These are phyloP conservation scores for Pseudomyrmex concolor DNA, from an alignment of 1,140 invertebrate genomes.

Conservation along the genomic window DNA sequence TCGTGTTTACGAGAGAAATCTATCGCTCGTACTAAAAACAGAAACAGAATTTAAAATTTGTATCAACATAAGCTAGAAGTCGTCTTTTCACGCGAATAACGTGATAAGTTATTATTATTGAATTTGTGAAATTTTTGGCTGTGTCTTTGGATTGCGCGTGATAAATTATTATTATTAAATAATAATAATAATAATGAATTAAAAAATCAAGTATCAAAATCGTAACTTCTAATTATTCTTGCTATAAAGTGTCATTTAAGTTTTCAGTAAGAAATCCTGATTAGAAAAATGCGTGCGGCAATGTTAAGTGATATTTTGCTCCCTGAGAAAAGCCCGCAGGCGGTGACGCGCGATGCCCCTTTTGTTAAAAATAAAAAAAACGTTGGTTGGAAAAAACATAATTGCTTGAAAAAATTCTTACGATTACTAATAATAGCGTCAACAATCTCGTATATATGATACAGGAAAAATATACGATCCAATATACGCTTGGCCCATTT, in stretches of 20 bases:
- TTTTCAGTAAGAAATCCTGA: not conserved
- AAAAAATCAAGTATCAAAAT: too few relatives aligned
- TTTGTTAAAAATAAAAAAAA: conserved; percentile 1
- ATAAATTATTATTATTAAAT: too few relatives aligned
- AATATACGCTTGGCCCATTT: conserved; percentile 3
- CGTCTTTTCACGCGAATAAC: not conserved
- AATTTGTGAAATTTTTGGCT: too few relatives aligned
- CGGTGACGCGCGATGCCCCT: not conserved
- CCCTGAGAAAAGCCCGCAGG: not conserved
- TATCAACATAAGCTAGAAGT: not conserved
- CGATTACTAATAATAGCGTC: conserved; percentile 17
- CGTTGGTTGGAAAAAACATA: not conserved
- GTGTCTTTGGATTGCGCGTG: too few relatives aligned
- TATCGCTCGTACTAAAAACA: not conserved
- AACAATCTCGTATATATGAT: conserved; percentile 3
- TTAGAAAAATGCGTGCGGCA: not conserved
- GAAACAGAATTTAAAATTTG: not conserved
- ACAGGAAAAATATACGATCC: conserved; percentile 15
- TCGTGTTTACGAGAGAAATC: not conserved
- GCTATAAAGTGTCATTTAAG: not conserved
- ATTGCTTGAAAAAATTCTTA: not conserved
- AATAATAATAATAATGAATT: too few relatives aligned
- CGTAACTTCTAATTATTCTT: too few relatives aligned
- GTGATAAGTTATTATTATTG: too few relatives aligned
- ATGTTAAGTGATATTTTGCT: not conserved